phyloP scores from a whole-genome alignment of 1,140 invertebrate genomes.

The Andricus grossulariae region DNA sequence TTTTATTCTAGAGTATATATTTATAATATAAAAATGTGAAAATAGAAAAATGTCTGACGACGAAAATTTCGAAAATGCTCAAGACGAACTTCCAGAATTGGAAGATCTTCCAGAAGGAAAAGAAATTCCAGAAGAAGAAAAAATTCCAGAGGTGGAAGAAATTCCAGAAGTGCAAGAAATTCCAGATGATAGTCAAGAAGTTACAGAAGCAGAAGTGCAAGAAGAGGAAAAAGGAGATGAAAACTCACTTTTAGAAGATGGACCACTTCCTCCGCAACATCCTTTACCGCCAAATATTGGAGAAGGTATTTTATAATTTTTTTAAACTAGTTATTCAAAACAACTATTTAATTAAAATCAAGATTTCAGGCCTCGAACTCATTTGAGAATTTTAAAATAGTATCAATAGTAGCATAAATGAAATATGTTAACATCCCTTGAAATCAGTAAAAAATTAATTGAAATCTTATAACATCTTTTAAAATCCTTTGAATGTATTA shows the following conservation, averaged over 20 bases:
- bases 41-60: conserved; percentile 28
- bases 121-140: neutral
- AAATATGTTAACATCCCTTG: no score
- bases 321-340: no score
- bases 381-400: no score
- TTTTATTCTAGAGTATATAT: neutral
- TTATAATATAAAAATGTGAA: neutral
- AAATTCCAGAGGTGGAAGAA: conserved; percentile 12
- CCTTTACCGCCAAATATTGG: conserved; percentile 45
- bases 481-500: no score
- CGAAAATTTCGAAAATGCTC: neutral
- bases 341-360: no score
- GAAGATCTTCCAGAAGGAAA: neutral
- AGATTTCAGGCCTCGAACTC: no score
- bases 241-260: neutral
- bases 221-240: neutral
- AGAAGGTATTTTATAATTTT: conserved; percentile 44
- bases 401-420: no score
- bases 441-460: no score
- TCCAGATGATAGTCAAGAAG: neutral
- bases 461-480: no score
- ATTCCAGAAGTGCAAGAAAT: neutral
- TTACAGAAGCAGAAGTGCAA: neutral
- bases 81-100: neutral
- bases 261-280: conserved; percentile 35